Percentiles rank a stretch among this genome's conserved stretches.
phyloP scores from a whole-genome alignment of 2,797 vertebrate genomes.

The Enteromius radiatus region DNA sequence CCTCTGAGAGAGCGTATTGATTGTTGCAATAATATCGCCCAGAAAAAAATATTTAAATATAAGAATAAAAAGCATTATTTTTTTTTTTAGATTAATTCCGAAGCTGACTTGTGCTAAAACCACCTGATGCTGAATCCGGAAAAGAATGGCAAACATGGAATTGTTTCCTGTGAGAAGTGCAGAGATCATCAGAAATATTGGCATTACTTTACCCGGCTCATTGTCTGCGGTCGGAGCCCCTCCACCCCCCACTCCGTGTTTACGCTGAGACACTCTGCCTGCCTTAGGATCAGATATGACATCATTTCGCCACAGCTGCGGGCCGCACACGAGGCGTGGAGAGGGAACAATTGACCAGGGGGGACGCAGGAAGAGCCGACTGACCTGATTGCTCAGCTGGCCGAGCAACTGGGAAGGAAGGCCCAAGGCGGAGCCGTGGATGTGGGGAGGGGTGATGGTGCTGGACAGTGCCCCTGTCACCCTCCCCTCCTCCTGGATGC shows the following conservation, averaged over 20 bases:
- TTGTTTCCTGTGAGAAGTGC: slow-evolving; percentile 54
- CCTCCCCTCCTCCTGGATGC: slow-evolving; percentile 58
- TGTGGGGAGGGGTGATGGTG: slow-evolving; percentile 51
- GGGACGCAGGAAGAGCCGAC: slow-evolving; percentile 64
- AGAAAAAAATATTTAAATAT: slow-evolving; percentile 10
- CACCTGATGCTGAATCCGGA: slow-evolving; percentile 37
- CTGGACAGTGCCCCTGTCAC: slow-evolving; percentile 48
- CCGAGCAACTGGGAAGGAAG: slow-evolving; percentile 77
- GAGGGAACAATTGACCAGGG: slow-evolving; percentile 62
- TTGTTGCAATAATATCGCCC: slow-evolving; percentile 46
- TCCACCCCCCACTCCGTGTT: slow-evolving; percentile 66
- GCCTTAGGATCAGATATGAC: slow-evolving; percentile 76
- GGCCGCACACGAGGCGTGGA: slow-evolving; percentile 65
- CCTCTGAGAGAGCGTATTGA: slow-evolving; percentile 53
- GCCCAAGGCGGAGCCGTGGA: slow-evolving; percentile 60
- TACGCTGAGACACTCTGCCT: slow-evolving; percentile 72
- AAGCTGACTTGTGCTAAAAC: slow-evolving; percentile 6
- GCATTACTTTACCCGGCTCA: slow-evolving; percentile 51
- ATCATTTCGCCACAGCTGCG: slow-evolving; percentile 80
- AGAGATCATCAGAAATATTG: slow-evolving; percentile 56
- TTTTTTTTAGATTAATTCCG: background rate
- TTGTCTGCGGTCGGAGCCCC: slow-evolving; percentile 57
- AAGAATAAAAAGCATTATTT: background rate
- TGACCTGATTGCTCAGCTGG: slow-evolving; percentile 86
- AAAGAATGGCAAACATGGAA: slow-evolving; percentile 23